Evolutionary conservation across 2,888 invertebrate genomes (phyloP).

Genomic region (Tubulanus polymorphus): DNA sequence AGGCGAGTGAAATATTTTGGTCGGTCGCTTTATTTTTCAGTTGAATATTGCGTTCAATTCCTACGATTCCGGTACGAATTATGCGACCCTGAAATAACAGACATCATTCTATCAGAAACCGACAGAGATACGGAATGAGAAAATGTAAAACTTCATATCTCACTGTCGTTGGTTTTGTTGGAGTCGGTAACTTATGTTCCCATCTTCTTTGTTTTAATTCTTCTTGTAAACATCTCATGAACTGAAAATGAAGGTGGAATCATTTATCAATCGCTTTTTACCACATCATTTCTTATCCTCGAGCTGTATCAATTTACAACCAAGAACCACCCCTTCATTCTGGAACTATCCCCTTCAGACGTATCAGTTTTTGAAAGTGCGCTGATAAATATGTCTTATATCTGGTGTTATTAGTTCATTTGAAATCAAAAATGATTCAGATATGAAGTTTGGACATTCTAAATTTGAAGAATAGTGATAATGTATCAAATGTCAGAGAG

Average conservation of each 20-base stretch:
- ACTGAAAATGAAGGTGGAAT: conserved; percentile 26
- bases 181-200: conserved; percentile 28
- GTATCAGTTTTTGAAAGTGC: too few species aligned
- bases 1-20: conserved; percentile 85
- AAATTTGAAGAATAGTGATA: not conserved
- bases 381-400: too few species aligned
- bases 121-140: not conserved
- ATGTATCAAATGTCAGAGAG: too few species aligned
- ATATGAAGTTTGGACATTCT: not conserved
- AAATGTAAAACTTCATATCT: conserved; percentile 3
- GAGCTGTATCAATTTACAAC: too few species aligned
- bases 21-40: conserved; percentile 88
- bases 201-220: conserved; percentile 32
- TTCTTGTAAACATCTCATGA: conserved; percentile 33
- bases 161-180: conserved; percentile 1
- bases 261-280: too few species aligned
- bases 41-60: conserved; percentile 88
- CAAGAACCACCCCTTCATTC: too few species aligned
- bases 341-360: too few species aligned
- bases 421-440: conserved; percentile 1
- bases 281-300: too few species aligned
- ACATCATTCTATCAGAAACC: too few species aligned
- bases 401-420: too few species aligned
- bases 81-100: conserved; percentile 56
- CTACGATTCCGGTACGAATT: conserved; percentile 77